Conservation (phyloP, 2,888 invertebrate species). For the Didymodactylos carnosus region DNA sequence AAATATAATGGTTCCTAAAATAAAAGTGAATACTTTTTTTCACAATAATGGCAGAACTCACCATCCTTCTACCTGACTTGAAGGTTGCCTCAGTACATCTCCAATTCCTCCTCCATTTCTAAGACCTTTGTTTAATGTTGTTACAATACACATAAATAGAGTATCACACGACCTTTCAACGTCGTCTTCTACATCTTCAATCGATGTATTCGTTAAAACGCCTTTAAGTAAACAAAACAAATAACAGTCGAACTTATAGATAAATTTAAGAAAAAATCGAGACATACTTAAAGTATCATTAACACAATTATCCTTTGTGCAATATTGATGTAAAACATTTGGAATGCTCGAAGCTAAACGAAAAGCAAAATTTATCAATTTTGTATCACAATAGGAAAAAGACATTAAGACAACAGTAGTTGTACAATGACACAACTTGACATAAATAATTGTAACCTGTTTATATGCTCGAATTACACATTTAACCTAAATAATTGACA, state of each 20-base stretch:
- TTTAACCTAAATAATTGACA: too few relatives aligned
- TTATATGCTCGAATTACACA: too few relatives aligned
- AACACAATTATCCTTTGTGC: neutral
- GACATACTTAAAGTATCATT: too few relatives aligned
- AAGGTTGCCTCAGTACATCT: slow-evolving; percentile 84
- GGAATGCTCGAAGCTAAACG: neutral
- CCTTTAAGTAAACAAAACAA: too few relatives aligned
- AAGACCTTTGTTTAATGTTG: slow-evolving; percentile 87
- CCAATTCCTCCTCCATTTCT: slow-evolving; percentile 97
- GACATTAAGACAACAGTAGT: too few relatives aligned
- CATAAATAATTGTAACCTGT: too few relatives aligned
- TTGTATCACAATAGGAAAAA: too few relatives aligned
- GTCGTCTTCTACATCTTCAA: slow-evolving; percentile 2
- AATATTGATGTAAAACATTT: neutral
- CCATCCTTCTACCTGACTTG: slow-evolving; percentile 57
- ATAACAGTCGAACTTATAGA: too few relatives aligned
- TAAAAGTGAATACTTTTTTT: slow-evolving; percentile 11
- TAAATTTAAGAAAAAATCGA: too few relatives aligned
- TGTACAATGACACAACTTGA: too few relatives aligned
- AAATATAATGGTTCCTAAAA: slow-evolving; percentile 71
- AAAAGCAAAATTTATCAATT: neutral
- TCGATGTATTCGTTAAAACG: too few relatives aligned
- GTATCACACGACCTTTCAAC: slow-evolving; percentile 86
- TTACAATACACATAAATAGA: slow-evolving; percentile 91
- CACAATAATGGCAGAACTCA: neutral